Evolutionary conservation across 2,113 vertebrate genomes (phyloP).

Genomic region (Macroglossus sobrinus): DNA sequence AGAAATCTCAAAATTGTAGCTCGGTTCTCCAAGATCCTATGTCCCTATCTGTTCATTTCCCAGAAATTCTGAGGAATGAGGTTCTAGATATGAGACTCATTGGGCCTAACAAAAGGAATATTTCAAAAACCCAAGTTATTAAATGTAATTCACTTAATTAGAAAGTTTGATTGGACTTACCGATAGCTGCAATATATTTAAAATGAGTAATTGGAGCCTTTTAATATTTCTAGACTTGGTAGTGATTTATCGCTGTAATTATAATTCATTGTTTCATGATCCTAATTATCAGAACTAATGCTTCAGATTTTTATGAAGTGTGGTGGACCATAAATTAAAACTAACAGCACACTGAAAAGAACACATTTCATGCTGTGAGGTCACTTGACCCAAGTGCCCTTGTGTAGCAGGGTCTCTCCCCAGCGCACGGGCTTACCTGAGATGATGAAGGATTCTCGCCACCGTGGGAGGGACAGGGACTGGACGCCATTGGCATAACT

Average conservation of each 20-base stretch:
- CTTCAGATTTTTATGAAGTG: conserved; percentile 11
- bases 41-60: neutral
- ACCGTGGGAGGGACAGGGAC: conserved; percentile 92
- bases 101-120: neutral
- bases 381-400: rapidly evolving
- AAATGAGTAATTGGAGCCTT: neutral
- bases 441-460: conserved; percentile 95
- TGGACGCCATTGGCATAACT: conserved; percentile 91
- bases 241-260: neutral
- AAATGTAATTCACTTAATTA: neutral
- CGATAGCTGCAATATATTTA: neutral
- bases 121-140: conserved; percentile 21
- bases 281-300: conserved; percentile 10
- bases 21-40: neutral
- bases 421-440: conserved; percentile 83
- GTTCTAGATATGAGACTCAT: neutral
- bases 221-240: neutral
- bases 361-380: neutral
- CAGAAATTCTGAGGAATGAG: neutral
- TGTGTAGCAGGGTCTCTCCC: rapidly evolving
- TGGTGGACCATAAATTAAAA: neutral
- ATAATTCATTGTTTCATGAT: neutral
- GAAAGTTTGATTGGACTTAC: neutral
- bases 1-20: neutral
- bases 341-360: neutral